Base-by-base conservation (phyloP, 2,888 invertebrate species). In the Crossocerus cetratus region DNA sequence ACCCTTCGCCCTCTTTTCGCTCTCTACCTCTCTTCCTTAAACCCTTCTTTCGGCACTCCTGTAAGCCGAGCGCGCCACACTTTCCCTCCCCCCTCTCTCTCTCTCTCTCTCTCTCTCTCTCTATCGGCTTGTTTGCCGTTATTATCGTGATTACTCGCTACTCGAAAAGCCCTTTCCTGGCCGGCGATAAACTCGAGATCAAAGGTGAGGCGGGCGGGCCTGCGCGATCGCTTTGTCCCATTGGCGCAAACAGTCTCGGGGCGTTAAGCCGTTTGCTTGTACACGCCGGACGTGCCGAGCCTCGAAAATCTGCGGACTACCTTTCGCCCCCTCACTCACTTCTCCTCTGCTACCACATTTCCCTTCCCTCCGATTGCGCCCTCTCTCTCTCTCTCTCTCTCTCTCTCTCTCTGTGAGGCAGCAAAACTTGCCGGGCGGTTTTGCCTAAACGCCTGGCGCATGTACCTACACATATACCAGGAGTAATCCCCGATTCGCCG, bases 401-500 rank as follows among this genome's bases (percentile, higher is more conserved):
- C 11, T 32, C 32, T 18, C 53, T 49, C 56, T 60, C 56, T 57
- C 68, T 61, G 32, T 14, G 23, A 64, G 32, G 14, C 16, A 4
- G 65, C 69, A 68, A 69, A 78, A 76, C 65, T 74, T 68, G 73
- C 69, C 59, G 60, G 69, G 69, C 80, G 78, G 49, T 49, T 49
- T 49, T 49, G 49, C 49, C 14, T 49, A 80, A 80, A 84, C 77
- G 77, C 63, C 77, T 68, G 8, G 32, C 32, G 32, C 32, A 82
- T 79, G 81, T 74, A 81, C 82, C n/a, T n/a, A n/a, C n/a, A n/a
- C n/a, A n/a, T n/a, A n/a, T n/a, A 79, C 81, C 64, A 11, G 8
- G 32, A 32, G 81, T 84, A 84, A 86, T 86, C 81, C 81, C 78
- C 69, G 70, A 78, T 72, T 78, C 79, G 78, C 80, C 72, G 76